Conservation (phyloP, 2,113 vertebrate genomes). For the Eleginops maclovinus region DNA sequence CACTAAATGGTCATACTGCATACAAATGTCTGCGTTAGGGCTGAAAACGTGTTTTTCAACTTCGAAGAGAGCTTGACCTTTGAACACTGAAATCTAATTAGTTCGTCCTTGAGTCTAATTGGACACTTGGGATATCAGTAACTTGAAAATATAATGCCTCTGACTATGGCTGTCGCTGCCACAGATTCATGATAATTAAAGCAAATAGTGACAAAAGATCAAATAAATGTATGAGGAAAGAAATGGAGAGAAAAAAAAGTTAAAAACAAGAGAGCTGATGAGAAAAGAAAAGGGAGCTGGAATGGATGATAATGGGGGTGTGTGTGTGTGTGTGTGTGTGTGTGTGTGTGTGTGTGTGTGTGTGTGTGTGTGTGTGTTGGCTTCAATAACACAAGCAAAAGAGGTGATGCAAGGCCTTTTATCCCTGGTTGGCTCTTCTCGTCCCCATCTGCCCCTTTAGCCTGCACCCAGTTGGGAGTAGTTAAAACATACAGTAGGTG, state of each 20-base stretch:
- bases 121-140: too few relatives aligned
- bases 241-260: neutral
- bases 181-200: neutral
- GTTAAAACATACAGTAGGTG: neutral
- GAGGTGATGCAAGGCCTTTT: neutral
- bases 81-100: too few relatives aligned
- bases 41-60: too few relatives aligned
- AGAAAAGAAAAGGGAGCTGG: conserved; percentile 18
- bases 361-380: neutral
- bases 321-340: neutral
- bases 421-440: conserved; percentile 15
- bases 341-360: conserved; percentile 12
- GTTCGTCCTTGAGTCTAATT: too few relatives aligned
- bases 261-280: conserved; percentile 17
- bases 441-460: conserved; percentile 27
- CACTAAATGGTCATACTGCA: too few relatives aligned
- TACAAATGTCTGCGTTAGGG: too few relatives aligned
- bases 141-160: too few relatives aligned
- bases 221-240: conserved; percentile 9
- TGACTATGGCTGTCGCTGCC: too few relatives aligned
- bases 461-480: neutral
- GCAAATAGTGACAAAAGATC: neutral
- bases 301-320: conserved; percentile 9
- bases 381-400: conserved; percentile 6
- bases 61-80: too few relatives aligned